Evolutionary conservation across 2,888 invertebrate genomes (phyloP), one percentile per base, ranked within the genome.

Genomic region (Brachyopa scutellaris): DNA sequence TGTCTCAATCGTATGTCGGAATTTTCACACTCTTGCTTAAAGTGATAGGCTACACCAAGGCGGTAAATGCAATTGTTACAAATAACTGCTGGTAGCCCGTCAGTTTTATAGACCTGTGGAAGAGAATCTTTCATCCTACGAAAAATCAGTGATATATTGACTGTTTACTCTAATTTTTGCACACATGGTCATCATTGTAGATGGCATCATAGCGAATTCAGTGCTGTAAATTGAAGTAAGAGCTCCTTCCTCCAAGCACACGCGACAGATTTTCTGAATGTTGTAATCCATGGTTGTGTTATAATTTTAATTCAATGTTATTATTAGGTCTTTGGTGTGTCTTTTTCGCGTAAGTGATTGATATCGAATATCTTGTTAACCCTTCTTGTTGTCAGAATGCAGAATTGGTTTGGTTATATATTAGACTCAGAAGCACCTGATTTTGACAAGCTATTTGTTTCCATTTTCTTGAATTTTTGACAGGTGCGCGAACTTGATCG

Each of bases 1-100:
- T 93, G 93, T 45, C 93, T 89, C 45, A 93, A 85, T 45, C 93
- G 89, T 62, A 92, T 87, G 85, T 93, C 93, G 0, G 93, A 92
- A 85, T 92, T 93, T 86, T 93, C 93, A 86, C 92, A 93, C 17
- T 93, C 92, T 84, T 93, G 93, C 85, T 93, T 93, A 79, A 93
- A 93, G 85, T 93, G 93, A 86, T 93, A 93, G 0, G 93, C 93
- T 23, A 93, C 92, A 3, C 93, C 93, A 19, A 93, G 86, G 59
- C 93, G 92, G 80, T 93, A 93, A 5, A 93, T 91, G 85, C 93
- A 93, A 85, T 93, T 93, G 82, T 93, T 93, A 84, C 93, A 93
- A 85, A 93, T 92, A 70, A 92, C 92, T 26, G 93, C 91, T 0
- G 93, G 93, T 33, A 93, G 85, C 2, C 93, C 93, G 89, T 93